Conservation (phyloP, 2,113 vertebrate species). For the Anolis carolinensis region DNA sequence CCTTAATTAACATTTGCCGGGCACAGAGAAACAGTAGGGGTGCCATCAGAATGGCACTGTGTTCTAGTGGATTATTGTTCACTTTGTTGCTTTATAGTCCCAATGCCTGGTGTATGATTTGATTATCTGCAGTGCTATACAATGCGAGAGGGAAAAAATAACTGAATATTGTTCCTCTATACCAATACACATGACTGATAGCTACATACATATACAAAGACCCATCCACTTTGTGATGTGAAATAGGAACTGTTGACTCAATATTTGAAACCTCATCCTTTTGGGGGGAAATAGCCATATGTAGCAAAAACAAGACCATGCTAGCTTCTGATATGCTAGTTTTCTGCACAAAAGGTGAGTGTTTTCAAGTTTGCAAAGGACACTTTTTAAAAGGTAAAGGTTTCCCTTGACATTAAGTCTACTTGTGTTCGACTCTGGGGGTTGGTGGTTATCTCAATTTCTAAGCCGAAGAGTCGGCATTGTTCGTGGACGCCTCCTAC, state of each 20-base stretch:
- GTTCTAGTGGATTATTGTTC: neutral
- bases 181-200: neutral
- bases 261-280: neutral
- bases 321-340: neutral
- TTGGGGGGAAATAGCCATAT: neutral
- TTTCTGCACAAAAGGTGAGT: neutral
- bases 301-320: neutral
- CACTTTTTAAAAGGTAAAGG: no score
- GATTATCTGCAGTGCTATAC: neutral
- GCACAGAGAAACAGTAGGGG: neutral
- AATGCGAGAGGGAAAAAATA: neutral
- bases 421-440: no score
- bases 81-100: neutral
- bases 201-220: neutral
- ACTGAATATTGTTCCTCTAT: neutral
- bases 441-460: no score
- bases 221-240: neutral
- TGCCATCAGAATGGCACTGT: neutral
- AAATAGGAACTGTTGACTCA: neutral
- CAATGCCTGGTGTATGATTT: neutral
- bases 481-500: no score
- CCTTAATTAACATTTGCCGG: neutral
- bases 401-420: no score
- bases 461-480: no score
- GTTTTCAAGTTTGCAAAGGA: neutral